Base-by-base conservation (phyloP, 2,113 vertebrate species). In the Tenrec ecaudatus region DNA sequence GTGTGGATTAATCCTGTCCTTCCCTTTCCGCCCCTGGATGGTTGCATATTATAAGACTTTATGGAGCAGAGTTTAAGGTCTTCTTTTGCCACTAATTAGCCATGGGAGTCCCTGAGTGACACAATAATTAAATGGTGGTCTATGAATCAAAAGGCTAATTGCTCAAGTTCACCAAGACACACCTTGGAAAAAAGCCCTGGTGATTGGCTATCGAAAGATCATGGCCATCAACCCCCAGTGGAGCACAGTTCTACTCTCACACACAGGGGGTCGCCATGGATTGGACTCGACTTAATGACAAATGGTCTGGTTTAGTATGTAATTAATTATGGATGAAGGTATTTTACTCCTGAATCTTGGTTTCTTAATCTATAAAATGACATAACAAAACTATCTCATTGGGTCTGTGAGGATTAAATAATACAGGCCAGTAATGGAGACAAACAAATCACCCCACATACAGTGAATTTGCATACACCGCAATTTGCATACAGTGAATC, bases 311-410 rank as follows among this genome's bases (percentile, higher is more conserved):
- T 73, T 73, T 73, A 33, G n/a, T 36, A n/a, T 36, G 33, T 36
- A 86, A 76, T 64, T 82, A 88, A 84, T 31, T 69, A 10, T n/a
- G 25, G 22, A 66, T 33, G 71, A 0, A 43, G 33, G 38, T 85
- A 62, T 62, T 0, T 57, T 89, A 80, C 17, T 73, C 22, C 16
- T 77, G 71, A 57, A n/a, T 78, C 47, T 71, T 87, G 43, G 27
- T 80, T 89, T 73, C 79, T 85, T 87, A 82, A 57, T 95, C 64
- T 80, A 10, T 23, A 85, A 84, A 77, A 53, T 79, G 43, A n/a
- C 66, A 69, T 36, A 53, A 7, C 31, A 57, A 57, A 15, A 27
- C 17, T 79, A 69, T 20, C 14, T 82, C 43, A 40, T 2, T 58
- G 66, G 6, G 12, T 94, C 85, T 83, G 33, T 43, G 69, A 79